Percentiles rank a stretch among this genome's conserved stretches.
phyloP scores from a whole-genome alignment of 2,797 vertebrate genomes.

The Lateolabrax maculatus region DNA sequence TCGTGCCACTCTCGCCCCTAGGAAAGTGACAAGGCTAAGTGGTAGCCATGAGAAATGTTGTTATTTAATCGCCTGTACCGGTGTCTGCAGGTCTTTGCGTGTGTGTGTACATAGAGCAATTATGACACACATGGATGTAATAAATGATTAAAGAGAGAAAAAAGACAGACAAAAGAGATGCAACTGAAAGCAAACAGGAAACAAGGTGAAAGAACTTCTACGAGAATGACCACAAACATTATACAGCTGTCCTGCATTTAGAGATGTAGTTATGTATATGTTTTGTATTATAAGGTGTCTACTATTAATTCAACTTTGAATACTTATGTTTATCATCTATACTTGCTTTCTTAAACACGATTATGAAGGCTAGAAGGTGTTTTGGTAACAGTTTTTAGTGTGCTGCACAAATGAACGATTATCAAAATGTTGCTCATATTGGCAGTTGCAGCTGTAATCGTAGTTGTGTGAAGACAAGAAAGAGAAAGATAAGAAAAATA shows the following conservation, averaged over 20 bases:
- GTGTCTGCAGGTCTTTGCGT: background rate
- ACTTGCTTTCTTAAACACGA: background rate
- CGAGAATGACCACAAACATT: conserved; percentile 11
- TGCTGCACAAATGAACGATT: background rate
- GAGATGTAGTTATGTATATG: background rate
- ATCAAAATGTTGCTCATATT: background rate
- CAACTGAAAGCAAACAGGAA: conserved; percentile 14
- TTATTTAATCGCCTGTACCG: conserved; percentile 47
- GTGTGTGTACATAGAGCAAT: conserved; percentile 41
- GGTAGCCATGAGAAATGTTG: conserved; percentile 64
- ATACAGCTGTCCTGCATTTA: background rate
- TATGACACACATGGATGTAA: conserved; percentile 47
- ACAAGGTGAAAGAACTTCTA: conserved; percentile 15
- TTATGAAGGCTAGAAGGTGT: background rate
- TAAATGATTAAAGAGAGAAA: conserved; percentile 47
- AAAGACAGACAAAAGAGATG: conserved; percentile 7
- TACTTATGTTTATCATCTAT: background rate
- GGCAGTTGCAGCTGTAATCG: background rate
- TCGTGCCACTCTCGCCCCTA: conserved; percentile 56
- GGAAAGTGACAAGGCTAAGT: conserved; percentile 71
- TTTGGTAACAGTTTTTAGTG: background rate
- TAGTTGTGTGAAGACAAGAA: background rate
- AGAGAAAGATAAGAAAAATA: too few species aligned
- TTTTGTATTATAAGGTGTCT: background rate
- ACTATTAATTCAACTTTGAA: background rate